Evolutionary conservation across 2,113 vertebrate species (phyloP).

Genomic region (Brachyistius frenatus): DNA sequence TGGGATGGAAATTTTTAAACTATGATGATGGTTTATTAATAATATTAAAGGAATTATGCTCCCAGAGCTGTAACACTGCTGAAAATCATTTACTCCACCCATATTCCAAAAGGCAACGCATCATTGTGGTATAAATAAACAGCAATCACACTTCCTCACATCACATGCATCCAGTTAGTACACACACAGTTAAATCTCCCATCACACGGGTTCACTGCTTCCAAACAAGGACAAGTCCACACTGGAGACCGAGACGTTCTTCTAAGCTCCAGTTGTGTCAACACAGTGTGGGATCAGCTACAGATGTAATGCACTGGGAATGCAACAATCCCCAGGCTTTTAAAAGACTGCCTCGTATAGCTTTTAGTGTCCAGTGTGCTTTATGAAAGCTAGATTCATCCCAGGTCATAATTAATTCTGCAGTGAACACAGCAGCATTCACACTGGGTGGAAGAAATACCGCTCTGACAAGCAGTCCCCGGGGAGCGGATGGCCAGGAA

Average conservation of each 20-base stretch:
- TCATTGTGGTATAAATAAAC: too few species aligned
- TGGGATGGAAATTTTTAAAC: too few species aligned
- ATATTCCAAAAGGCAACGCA: too few species aligned
- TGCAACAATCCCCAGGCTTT: slow-evolving; percentile 28
- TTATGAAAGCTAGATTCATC: slow-evolving; percentile 58
- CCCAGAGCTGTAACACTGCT: too few species aligned
- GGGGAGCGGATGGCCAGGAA: slow-evolving; percentile 65
- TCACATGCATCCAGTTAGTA: not conserved
- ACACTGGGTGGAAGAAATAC: slow-evolving; percentile 10
- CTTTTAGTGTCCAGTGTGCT: slow-evolving; percentile 27
- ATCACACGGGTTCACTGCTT: slow-evolving; percentile 43
- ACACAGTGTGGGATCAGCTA: slow-evolving; percentile 59
- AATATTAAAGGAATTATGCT: too few species aligned
- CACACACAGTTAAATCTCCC: slow-evolving; percentile 37
- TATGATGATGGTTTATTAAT: too few species aligned
- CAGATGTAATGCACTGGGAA: slow-evolving; percentile 46
- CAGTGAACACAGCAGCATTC: slow-evolving; percentile 43
- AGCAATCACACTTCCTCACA: slow-evolving; percentile 1
- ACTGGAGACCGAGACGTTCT: slow-evolving; percentile 41
- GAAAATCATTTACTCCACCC: too few species aligned
- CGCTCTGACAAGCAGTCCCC: slow-evolving; percentile 19
- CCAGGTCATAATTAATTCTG: slow-evolving; percentile 32
- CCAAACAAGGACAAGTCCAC: slow-evolving; percentile 78
- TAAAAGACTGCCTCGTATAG: slow-evolving; percentile 17
- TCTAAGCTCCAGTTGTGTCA: slow-evolving; percentile 72